phyloP scores from a whole-genome alignment of 2,797 vertebrate species.

The Helicolenus hilgendorfi region DNA sequence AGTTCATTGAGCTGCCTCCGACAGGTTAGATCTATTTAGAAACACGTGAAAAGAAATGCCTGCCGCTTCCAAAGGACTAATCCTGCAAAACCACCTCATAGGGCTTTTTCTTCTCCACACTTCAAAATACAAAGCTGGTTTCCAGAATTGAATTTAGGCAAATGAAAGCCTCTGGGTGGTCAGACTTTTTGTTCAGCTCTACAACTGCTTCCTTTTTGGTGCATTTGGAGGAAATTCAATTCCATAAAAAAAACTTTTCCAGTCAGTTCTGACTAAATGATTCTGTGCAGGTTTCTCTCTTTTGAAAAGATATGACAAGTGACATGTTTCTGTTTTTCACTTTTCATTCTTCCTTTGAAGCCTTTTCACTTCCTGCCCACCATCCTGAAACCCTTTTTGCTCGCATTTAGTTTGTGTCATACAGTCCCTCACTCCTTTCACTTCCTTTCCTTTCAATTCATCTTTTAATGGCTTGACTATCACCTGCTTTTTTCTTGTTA shows the following conservation, averaged over 20 bases:
- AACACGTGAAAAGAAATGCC: slow-evolving; percentile 38
- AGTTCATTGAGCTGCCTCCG: slow-evolving; percentile 32
- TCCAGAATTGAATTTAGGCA: slow-evolving; percentile 53
- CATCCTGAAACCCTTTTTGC: slow-evolving; percentile 10
- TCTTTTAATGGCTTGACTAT: slow-evolving; percentile 7
- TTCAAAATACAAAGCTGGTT: slow-evolving; percentile 64
- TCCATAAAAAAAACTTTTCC: neutral
- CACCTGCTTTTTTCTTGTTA: neutral
- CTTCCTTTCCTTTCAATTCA: neutral
- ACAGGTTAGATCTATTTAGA: slow-evolving; percentile 52
- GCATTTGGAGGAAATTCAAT: slow-evolving; percentile 32
- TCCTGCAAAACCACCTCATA: slow-evolving; percentile 45
- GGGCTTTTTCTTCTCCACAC: neutral
- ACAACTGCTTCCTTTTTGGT: slow-evolving; percentile 29
- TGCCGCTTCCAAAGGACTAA: slow-evolving; percentile 62
- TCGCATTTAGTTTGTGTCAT: slow-evolving; percentile 5
- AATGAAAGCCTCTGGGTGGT: slow-evolving; percentile 56
- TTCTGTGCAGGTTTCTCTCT: slow-evolving; percentile 44
- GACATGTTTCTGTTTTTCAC: neutral
- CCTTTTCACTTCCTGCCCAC: slow-evolving; percentile 12
- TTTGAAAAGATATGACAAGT: slow-evolving; percentile 54
- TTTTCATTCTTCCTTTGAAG: slow-evolving; percentile 35
- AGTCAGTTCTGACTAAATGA: slow-evolving; percentile 45
- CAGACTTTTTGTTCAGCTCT: slow-evolving; percentile 50
- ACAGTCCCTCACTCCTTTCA: slow-evolving; percentile 1